Percentiles rank a stretch among this genome's conserved stretches.
phyloP scores from a whole-genome alignment of 2,113 vertebrate species.

The Ailuropoda melanoleuca region DNA sequence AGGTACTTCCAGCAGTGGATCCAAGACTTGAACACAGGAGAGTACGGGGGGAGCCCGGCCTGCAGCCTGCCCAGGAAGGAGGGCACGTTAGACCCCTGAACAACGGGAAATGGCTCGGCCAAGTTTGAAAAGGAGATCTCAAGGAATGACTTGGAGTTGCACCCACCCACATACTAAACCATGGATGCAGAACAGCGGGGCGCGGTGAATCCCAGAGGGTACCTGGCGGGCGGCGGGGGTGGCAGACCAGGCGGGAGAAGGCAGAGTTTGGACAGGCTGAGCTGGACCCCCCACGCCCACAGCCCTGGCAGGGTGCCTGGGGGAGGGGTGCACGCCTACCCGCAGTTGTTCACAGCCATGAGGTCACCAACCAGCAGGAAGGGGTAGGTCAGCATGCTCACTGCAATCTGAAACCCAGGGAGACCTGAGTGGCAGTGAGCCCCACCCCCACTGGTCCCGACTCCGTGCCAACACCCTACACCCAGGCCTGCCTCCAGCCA shows the following conservation, averaged over 20 bases:
- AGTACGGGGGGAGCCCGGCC: conserved; percentile 89
- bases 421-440: background rate
- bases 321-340: conserved; percentile 83
- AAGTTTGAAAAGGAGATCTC: too few relatives aligned
- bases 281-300: background rate
- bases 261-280: background rate
- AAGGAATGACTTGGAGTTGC: background rate
- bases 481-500: background rate
- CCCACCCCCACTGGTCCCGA: fast-evolving
- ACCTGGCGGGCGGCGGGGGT: background rate
- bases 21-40: conserved; percentile 90
- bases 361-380: conserved; percentile 93
- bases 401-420: conserved; percentile 87
- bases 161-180: background rate
- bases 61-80: conserved; percentile 83
- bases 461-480: background rate
- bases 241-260: background rate
- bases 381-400: conserved; percentile 92
- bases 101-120: fast-evolving
- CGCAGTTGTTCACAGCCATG: conserved; percentile 95
- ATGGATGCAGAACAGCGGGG: background rate
- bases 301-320: background rate
- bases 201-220: background rate
- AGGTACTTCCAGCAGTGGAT: conserved; percentile 92
- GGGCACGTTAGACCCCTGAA: background rate